phyloP scores from a whole-genome alignment of 1,140 invertebrate species.

The Himalopsyche phryganea region DNA sequence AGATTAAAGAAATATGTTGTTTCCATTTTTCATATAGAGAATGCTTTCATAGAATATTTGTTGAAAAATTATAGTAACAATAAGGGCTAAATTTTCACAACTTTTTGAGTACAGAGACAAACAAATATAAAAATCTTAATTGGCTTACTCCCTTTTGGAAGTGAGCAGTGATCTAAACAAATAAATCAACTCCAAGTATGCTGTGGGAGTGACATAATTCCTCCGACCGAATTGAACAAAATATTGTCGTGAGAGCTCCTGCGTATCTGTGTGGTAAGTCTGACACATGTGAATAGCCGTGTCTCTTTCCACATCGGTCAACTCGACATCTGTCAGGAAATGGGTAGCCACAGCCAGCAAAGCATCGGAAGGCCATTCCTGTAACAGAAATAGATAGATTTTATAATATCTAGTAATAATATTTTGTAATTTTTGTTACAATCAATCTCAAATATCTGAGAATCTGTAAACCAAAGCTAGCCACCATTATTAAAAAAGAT shows the following conservation, averaged over 20 bases:
- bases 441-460: neutral
- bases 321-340: constrained; percentile 83
- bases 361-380: constrained; percentile 92
- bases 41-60: too few relatives aligned
- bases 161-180: constrained; percentile 83
- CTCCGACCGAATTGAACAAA: constrained; percentile 66
- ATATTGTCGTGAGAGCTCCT: constrained; percentile 72
- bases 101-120: too few relatives aligned
- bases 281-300: constrained; percentile 86
- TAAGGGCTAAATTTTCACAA: too few relatives aligned
- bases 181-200: constrained; percentile 88
- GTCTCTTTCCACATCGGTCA: constrained; percentile 66
- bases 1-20: too few relatives aligned
- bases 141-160: constrained; percentile 70
- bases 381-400: constrained; percentile 3
- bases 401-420: neutral
- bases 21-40: too few relatives aligned
- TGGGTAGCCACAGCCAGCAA: constrained; percentile 84
- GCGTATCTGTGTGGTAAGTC: constrained; percentile 83
- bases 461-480: neutral
- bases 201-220: constrained; percentile 92
- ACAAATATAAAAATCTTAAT: too few relatives aligned
- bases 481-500: neutral
- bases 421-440: neutral
- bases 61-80: too few relatives aligned